Evolutionary conservation across 1,140 invertebrate genomes (phyloP).

Genomic region (Drosophila albomicans): DNA sequence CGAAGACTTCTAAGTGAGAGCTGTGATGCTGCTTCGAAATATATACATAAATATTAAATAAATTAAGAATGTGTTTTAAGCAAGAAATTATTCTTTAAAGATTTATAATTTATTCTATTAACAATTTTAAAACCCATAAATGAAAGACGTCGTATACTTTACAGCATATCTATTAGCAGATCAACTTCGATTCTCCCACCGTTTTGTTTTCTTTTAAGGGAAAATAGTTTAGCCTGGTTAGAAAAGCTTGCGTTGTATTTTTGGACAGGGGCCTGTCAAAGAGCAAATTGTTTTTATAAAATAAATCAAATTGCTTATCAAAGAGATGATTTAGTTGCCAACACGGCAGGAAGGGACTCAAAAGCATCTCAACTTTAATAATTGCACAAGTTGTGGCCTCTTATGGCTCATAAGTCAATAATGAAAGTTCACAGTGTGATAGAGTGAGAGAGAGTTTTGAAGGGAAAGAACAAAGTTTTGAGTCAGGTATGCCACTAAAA

Average conservation of each 20-base stretch:
- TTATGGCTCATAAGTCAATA: conserved; percentile 81
- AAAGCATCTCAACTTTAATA: conserved; percentile 70
- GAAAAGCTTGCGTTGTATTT: conserved; percentile 37
- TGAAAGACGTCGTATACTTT: neutral
- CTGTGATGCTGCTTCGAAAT: neutral
- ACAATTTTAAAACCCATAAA: too few species aligned
- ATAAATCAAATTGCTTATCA: conserved; percentile 83
- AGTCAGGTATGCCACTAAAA: conserved; percentile 57
- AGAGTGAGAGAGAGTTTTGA: conserved; percentile 33
- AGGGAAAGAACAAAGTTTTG: conserved; percentile 34
- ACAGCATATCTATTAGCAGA: conserved; percentile 13
- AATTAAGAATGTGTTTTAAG: neutral
- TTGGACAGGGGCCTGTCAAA: conserved; percentile 47
- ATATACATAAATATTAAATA: neutral
- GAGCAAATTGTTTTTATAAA: conserved; percentile 77
- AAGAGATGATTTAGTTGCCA: conserved; percentile 79
- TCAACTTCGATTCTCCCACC: neutral
- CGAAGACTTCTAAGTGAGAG: neutral
- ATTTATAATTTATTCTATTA: too few species aligned
- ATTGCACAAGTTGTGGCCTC: conserved; percentile 79
- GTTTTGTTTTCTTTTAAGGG: conserved; percentile 40
- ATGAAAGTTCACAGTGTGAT: conserved; percentile 32
- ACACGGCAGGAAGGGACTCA: conserved; percentile 2
- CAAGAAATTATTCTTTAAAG: too few species aligned
- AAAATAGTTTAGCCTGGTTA: conserved; percentile 57